Base-by-base conservation (phyloP, 2,797 vertebrate species). In the Phrynocephalus forsythii region DNA sequence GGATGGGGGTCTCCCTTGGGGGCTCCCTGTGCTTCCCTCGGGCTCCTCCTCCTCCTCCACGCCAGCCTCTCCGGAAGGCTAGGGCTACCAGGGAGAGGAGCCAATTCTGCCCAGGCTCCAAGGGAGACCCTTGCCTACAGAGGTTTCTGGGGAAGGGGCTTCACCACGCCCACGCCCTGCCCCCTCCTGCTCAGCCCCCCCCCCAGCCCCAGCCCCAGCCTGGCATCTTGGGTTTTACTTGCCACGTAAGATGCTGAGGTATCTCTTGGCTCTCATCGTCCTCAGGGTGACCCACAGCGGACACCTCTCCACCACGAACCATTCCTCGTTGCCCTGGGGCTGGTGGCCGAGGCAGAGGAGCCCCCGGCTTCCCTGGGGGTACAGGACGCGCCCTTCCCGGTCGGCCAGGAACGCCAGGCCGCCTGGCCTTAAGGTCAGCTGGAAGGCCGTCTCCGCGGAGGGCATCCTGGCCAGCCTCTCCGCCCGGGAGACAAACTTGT, bases 301-400 rank as follows among this genome's bases (percentile, higher is more conserved):
- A 48, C 94, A 95, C 76, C 82, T 93, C 48, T 92, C 84, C 3
- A 96, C 83, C 28, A 94, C 6, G 44, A 96, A 95, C 95, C 95
- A 96, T 85, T 95, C 94, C 30, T 94, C 86, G 0, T 93, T 87
- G 33, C 63, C 86, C 0, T 3, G 6, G 1, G 94, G 95, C 71
- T 0, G 80, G 68, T 91, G 91, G 28, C 95, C 95, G 22, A 95
- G 78, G 30, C 91, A 81, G 71, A 96, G 92, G 72, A 94, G 93
- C 68, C 91, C 86, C 20, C 87, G 90, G 1, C 90, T 1, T 1
- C 95, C 95, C 75, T 95, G 95, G 0, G 95, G 93, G 10, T 93
- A 96, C 22, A 96, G 28, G 13, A 91, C 38, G 30, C 91, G 90
- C 5, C 95, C 95, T 20, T 93, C 91, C 73, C 86, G 87, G 83